Evolutionary conservation across 2,113 vertebrate species (phyloP).

Genomic region (Brienomyrus brachyistius): DNA sequence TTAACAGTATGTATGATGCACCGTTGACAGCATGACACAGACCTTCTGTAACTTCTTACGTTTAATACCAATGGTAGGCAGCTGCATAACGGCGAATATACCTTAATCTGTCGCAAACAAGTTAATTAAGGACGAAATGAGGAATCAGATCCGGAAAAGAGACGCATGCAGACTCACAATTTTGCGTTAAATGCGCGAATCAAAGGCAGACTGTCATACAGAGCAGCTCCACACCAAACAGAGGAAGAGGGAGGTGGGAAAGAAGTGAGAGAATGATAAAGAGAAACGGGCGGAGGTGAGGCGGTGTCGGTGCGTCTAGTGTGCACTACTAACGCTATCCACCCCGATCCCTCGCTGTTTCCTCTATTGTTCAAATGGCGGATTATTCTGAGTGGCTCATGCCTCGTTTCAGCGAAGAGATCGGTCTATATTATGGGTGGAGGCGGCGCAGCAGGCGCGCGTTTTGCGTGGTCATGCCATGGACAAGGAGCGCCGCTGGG

Average conservation of each 20-base stretch:
- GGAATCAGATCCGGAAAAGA: background rate
- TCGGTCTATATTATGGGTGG: background rate
- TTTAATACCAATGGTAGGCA: background rate
- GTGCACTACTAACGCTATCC: background rate
- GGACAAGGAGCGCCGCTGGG: constrained; percentile 28
- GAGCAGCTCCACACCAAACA: background rate
- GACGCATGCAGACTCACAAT: background rate
- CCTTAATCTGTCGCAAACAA: background rate
- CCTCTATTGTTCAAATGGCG: background rate
- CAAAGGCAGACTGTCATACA: background rate
- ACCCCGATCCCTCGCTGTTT: background rate
- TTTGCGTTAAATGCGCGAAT: background rate
- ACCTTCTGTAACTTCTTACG: background rate
- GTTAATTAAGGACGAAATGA: background rate
- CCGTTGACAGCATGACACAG: background rate
- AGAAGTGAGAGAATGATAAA: background rate
- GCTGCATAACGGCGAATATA: background rate
- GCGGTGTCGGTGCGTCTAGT: background rate
- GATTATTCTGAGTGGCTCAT: background rate
- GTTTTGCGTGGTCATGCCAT: constrained; percentile 49
- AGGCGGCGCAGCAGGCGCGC: background rate
- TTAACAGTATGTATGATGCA: background rate
- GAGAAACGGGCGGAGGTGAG: background rate
- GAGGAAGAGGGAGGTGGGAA: background rate
- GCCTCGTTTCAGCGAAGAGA: background rate